These are phyloP conservation scores for Meda fulgida DNA, from an alignment of 2,797 vertebrate genomes.

Conservation along the genomic window DNA sequence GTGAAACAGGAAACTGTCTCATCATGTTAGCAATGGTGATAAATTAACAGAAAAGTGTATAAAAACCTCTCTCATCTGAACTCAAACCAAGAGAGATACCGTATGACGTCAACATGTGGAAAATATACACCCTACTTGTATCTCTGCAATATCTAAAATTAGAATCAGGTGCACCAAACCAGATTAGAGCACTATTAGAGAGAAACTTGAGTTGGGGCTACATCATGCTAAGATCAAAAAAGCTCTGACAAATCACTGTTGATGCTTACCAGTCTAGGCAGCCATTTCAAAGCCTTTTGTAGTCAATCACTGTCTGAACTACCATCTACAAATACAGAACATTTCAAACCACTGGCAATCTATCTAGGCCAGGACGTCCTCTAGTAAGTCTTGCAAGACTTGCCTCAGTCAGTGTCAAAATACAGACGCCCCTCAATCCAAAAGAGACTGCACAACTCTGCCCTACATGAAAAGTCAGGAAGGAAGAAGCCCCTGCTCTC, in stretches of 20 bases:
- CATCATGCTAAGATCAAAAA: conserved; percentile 15
- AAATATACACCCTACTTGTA: conserved; percentile 13
- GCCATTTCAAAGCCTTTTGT: conserved; percentile 19
- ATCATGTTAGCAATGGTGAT: not conserved
- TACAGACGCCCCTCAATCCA: not conserved
- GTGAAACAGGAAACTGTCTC: not conserved
- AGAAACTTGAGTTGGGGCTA: conserved; percentile 30
- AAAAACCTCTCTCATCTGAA: not conserved
- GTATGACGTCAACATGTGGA: not conserved
- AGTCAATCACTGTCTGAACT: conserved; percentile 14
- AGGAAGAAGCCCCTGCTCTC: not conserved
- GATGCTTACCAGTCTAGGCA: conserved; percentile 12
- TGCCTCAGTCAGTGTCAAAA: conserved; percentile 14
- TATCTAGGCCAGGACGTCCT: conserved; percentile 9
- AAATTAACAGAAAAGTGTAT: not conserved
- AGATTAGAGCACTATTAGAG: conserved; percentile 27
- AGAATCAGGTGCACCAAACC: conserved; percentile 22
- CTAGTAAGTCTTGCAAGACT: conserved; percentile 8
- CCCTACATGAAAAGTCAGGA: conserved; percentile 24
- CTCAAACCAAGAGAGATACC: not conserved
- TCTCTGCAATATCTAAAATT: conserved; percentile 20
- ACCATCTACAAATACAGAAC: not conserved
- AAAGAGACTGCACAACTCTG: conserved; percentile 18
- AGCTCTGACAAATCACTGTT: not conserved
- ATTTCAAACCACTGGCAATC: not conserved